Base-by-base conservation (phyloP, 2,888 invertebrate species). In the Cephus rjabovi region DNA sequence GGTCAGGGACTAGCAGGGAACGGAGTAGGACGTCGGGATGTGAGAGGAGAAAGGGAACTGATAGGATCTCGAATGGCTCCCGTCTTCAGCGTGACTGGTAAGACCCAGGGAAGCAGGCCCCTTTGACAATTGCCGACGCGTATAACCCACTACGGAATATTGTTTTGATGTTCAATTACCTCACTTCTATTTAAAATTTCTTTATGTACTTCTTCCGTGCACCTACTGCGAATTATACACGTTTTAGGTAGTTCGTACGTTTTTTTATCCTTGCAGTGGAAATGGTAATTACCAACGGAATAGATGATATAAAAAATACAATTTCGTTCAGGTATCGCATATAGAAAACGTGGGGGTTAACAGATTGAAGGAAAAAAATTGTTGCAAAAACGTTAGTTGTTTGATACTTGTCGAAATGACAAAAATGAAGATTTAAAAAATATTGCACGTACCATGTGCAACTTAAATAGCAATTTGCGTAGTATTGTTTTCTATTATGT, bases 31-130 rank as follows among this genome's bases (percentile, higher is more conserved):
- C 70, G 75, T 69, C 78, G 76, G 80, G 75, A 81, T 82, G 79
- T 76, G 80, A 37, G 34, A 76, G 78, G 78, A 81, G 80, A 78
- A 81, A 84, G 31, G 56, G 56, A 56, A 56, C 56, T 56, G 89
- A 90, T 90, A 89, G 84, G 85, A 90, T 90, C 90, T 90, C 84
- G 79, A 83, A 86, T 84, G 86, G 90, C 90, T 90, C 88, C 90
- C 86, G 90, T 90, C 89, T 90, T 90, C 86, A 89, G 89, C 88
- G 88, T 90, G 89, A 89, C 90, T 90, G 84, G 88, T 87, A 87
- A 88, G 81, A 85, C 84, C 82, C 81, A 79, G 79, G 69, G 80
- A 79, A 75, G 79, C 76, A 79, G 79, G 78, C 76, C 79, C 81
- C 88, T 90, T 89, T 89, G 89, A 89, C 88, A 88, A 88, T 85